Percentiles rank a stretch among this genome's conserved stretches.
Evolutionary conservation across 2,113 vertebrate genomes (phyloP).

Genomic region (Varanus salvator): DNA sequence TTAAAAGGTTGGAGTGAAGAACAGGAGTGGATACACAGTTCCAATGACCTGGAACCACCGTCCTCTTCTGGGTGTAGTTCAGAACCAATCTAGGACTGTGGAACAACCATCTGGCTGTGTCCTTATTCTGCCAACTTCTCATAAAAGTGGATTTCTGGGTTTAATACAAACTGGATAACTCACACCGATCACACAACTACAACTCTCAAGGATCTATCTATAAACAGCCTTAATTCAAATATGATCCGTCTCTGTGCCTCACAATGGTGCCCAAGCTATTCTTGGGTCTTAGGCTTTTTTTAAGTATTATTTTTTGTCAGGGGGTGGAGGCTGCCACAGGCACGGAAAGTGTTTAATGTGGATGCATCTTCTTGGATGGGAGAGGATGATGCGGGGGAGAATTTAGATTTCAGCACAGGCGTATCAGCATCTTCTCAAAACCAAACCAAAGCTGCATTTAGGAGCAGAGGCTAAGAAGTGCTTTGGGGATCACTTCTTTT

Average conservation of each 20-base stretch:
- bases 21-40: too few species aligned
- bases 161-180: not conserved
- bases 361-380: conserved; percentile 18
- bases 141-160: not conserved
- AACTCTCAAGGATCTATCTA: not conserved
- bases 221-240: not conserved
- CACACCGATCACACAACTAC: not conserved
- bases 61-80: not conserved
- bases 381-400: conserved; percentile 33
- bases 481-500: not conserved
- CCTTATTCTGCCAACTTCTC: not conserved
- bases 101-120: not conserved
- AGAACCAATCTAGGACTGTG: not conserved
- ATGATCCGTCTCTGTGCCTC: conserved; percentile 1
- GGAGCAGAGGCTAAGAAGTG: not conserved
- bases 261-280: too few species aligned
- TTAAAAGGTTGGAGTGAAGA: too few species aligned
- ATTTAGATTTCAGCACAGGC: not conserved
- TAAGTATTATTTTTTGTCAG: too few species aligned
- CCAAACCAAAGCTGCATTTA: conserved; percentile 14
- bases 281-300: too few species aligned
- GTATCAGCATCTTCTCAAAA: not conserved
- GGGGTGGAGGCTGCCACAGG: conserved; percentile 6
- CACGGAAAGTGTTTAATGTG: conserved; percentile 9
- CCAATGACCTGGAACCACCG: not conserved